Base-by-base conservation (phyloP, 2,113 vertebrate genomes). In the Elgaria multicarinata region DNA sequence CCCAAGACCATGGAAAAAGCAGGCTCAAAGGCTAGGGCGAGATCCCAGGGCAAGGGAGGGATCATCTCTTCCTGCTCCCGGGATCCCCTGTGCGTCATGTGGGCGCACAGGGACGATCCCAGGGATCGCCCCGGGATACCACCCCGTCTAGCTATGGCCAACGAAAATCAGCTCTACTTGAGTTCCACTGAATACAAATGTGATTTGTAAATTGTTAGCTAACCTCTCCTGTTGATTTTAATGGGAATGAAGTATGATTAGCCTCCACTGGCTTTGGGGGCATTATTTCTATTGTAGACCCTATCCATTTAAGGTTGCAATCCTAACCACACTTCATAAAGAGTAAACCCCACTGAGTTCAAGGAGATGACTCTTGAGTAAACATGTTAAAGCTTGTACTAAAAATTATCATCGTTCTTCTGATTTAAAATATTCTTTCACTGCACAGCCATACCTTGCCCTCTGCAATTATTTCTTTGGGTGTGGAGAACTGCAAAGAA, bases 391-490 rank as follows among this genome's bases (percentile, higher is more conserved):
- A 13, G 74, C n/a, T 46, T 87, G 31, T 46, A 46, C 39, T 42
- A 28, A 72, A 85, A 71, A 50, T 53, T 79, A 53, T 50, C 14
- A 12, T 67, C 69, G 67, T 33, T 20, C n/a, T 42, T 67, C 33
- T 50, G 67, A n/a, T 71, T 79, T 55, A 79, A 87, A 80, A 55
- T 53, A 58, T 78, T 69, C 2, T 55, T 78, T 55, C 28, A 55
- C 26, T 78, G n/a, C 6, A 55, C 39, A 62, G 3, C 28, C 42
- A 62, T 44, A 46, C 5, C 31, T 50, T 58, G 42, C 62, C 53
- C 39, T 83, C 55, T 83, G 39, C 4, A 81, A 80, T 62, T 67
- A 85, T 72, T 79, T 90, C 55, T 78, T 78, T 53, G 62, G 77
- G 66, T 62, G 50, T 72, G 12, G 58, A 80, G 53, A 71, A 50